These are phyloP conservation scores for Halictus rubicundus DNA, from an alignment of 1,140 invertebrate genomes.

Conservation along the genomic window DNA sequence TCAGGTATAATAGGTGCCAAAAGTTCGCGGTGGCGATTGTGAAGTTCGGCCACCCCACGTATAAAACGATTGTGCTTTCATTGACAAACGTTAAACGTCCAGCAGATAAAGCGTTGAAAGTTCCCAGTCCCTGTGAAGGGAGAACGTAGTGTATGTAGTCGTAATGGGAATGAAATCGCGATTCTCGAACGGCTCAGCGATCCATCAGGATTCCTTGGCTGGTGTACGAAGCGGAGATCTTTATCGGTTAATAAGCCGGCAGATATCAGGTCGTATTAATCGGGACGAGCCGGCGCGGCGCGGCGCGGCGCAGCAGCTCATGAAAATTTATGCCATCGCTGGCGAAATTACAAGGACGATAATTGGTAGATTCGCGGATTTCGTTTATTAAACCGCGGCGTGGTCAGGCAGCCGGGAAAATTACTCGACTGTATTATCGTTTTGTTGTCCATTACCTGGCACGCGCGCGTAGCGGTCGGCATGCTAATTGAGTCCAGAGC, in stretches of 20 bases:
- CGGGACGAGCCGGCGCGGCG: too few species aligned
- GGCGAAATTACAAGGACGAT: slow-evolving; percentile 23
- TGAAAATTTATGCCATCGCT: not conserved
- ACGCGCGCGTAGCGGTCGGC: slow-evolving; percentile 20
- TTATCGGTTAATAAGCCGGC: not conserved
- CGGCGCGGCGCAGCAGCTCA: too few species aligned
- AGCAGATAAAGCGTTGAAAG: too few species aligned
- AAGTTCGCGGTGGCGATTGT: too few species aligned
- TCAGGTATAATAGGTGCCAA: too few species aligned
- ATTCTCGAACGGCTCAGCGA: not conserved
- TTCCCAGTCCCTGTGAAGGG: too few species aligned
- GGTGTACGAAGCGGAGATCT: not conserved
- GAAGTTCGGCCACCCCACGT: too few species aligned
- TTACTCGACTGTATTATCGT: slow-evolving; percentile 51
- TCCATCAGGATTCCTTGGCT: not conserved
- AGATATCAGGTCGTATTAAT: not conserved
- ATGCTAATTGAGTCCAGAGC: slow-evolving; percentile 47
- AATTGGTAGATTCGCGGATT: slow-evolving; percentile 9
- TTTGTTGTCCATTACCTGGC: slow-evolving; percentile 31
- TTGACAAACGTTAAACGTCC: too few species aligned
- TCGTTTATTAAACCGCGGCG: slow-evolving; percentile 57
- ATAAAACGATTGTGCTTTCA: too few species aligned
- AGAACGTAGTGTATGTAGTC: not conserved
- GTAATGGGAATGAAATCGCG: not conserved
- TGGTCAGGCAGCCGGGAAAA: slow-evolving; percentile 6